These are phyloP conservation scores for Varanus salvator DNA, from an alignment of 2,113 vertebrate genomes.

Conservation along the genomic window DNA sequence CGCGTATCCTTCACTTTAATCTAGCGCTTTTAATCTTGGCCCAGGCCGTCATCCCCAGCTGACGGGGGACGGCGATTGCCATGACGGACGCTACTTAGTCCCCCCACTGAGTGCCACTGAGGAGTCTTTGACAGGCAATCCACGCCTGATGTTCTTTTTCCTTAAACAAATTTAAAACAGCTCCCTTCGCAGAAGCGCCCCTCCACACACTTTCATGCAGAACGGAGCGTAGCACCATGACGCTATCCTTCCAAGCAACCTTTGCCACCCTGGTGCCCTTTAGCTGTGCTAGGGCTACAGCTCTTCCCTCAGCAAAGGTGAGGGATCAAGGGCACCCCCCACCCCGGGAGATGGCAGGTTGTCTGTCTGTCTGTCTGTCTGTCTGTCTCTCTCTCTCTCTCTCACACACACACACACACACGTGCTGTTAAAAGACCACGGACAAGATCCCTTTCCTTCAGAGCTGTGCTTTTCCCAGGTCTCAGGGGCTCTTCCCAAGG, in stretches of 20 bases:
- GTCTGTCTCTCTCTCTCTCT: not conserved
- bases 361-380: no score
- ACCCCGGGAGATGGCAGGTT: not conserved
- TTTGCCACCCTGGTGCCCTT: no score
- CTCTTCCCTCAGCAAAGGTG: not conserved
- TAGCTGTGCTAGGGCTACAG: no score
- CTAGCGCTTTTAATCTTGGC: slow-evolving; percentile 84
- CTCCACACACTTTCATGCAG: no score
- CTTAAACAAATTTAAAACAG: slow-evolving; percentile 49
- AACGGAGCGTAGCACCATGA: not conserved
- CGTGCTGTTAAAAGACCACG: no score
- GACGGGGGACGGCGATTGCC: slow-evolving; percentile 60
- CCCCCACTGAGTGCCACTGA: slow-evolving; percentile 33
- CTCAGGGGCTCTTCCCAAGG: not conserved
- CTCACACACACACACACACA: no score
- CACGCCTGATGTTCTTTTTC: slow-evolving; percentile 32
- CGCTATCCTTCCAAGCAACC: no score
- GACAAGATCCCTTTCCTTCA: not conserved
- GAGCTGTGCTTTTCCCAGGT: not conserved
- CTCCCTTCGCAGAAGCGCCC: not conserved
- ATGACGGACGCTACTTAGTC: slow-evolving; percentile 50
- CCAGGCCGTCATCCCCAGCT: slow-evolving; percentile 74
- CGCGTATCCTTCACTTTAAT: slow-evolving; percentile 82
- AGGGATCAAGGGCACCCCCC: not conserved
- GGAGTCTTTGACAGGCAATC: slow-evolving; percentile 57